A percentile compares a stretch with the other conserved stretches of the same genome.
Conservation (phyloP, 1,140 invertebrate genomes). For the Megathymus violae region DNA sequence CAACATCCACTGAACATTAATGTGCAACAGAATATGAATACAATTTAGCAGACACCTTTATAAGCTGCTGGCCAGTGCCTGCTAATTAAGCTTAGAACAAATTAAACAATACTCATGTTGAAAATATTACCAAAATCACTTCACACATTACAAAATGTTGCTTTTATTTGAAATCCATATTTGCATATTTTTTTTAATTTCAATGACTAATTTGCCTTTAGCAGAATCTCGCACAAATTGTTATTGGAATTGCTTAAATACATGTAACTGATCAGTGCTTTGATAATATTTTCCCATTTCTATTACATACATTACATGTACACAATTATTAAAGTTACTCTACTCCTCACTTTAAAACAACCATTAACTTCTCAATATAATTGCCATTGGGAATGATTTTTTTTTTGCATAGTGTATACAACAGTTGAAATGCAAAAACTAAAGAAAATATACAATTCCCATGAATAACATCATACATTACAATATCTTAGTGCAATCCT, state of each 20-base stretch:
- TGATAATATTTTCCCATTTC: conserved; percentile 27
- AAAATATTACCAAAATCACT: conserved; percentile 11
- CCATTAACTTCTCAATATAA: conserved; percentile 10
- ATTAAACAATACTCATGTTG: conserved; percentile 15
- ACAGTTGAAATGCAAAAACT: conserved; percentile 16
- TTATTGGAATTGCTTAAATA: no score
- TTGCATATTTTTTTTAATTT: no score
- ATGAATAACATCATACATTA: conserved; percentile 9
- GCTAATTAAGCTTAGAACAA: conserved; percentile 14
- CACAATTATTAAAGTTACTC: neutral
- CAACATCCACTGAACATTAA: conserved; percentile 36
- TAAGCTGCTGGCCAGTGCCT: no score
- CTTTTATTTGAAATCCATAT: no score
- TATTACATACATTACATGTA: neutral
- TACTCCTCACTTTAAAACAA: neutral
- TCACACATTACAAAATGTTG: no score
- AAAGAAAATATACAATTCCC: conserved; percentile 14
- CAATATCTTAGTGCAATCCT: conserved; percentile 19
- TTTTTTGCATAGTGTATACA: conserved; percentile 1
- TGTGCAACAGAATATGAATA: conserved; percentile 37
- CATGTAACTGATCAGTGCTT: no score
- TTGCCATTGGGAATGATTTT: conserved; percentile 25
- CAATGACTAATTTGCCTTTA: no score
- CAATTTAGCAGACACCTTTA: neutral
- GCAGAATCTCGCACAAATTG: no score